Percentiles rank a stretch among this genome's conserved stretches.
phyloP scores from a whole-genome alignment of 2,888 invertebrate genomes.

The Cheilosia grossa region DNA sequence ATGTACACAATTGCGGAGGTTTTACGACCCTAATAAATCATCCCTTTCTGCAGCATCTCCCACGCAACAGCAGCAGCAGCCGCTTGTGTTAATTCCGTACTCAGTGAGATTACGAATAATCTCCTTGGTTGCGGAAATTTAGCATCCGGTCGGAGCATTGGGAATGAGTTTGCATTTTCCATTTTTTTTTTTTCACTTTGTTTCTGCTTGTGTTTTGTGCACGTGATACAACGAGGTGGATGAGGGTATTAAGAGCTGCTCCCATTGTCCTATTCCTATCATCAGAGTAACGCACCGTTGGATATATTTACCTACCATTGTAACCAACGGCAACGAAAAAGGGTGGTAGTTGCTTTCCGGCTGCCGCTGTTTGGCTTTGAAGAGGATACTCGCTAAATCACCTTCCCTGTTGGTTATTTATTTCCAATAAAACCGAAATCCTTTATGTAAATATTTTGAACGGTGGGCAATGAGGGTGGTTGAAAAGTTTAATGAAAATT shows the following conservation, averaged over 20 bases:
- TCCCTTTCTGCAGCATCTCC: constrained; percentile 3
- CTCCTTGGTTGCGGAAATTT: constrained; percentile 56
- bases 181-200: constrained; percentile 12
- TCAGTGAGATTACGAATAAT: constrained; percentile 54
- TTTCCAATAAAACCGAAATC: constrained; percentile 53
- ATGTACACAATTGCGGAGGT: neutral
- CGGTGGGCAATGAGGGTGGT: neutral
- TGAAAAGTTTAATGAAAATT: constrained; percentile 54
- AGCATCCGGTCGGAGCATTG: constrained; percentile 29
- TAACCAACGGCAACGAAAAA: constrained; percentile 18
- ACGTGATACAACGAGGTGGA: constrained; percentile 35
- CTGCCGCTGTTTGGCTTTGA: neutral
- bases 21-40: constrained; percentile 44
- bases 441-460: constrained; percentile 56
- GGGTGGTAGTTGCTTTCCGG: neutral
- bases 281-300: constrained; percentile 47
- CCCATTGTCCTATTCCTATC: constrained; percentile 33
- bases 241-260: constrained; percentile 16
- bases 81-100: constrained; percentile 46
- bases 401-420: constrained; percentile 45
- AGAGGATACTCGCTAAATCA: constrained; percentile 38
- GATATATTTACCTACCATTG: constrained; percentile 36
- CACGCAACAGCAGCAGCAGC: constrained; percentile 2
- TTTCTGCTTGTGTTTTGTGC: constrained; percentile 23
- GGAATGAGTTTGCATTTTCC: constrained; percentile 21